A percentile compares a stretch with the other conserved stretches of the same genome.
These are phyloP conservation scores for Platyscapa corneri DNA, from an alignment of 1,140 invertebrate genomes.

Conservation along the genomic window DNA sequence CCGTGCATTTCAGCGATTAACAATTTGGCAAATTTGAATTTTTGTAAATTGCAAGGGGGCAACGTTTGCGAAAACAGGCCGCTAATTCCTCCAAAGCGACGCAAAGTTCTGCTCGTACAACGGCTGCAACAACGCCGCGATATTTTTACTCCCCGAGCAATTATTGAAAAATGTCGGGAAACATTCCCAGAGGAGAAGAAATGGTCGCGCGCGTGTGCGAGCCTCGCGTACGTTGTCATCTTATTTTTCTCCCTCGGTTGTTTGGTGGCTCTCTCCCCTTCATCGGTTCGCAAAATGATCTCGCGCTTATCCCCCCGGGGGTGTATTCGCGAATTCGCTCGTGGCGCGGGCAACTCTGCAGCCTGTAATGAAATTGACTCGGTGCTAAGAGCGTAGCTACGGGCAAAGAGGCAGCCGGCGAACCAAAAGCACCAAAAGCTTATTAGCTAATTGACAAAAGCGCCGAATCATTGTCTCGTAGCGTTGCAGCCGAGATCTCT, in stretches of 20 bases:
- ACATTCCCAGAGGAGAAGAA: neutral
- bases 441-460: constrained; percentile 42
- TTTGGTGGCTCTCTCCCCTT: neutral
- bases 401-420: neutral
- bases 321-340: neutral
- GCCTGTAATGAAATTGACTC: constrained; percentile 2
- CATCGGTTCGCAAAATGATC: neutral
- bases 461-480: neutral
- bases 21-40: too few species aligned
- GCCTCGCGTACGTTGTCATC: neutral
- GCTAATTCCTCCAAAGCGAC: too few species aligned
- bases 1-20: too few species aligned
- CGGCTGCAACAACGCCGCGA: too few species aligned
- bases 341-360: neutral
- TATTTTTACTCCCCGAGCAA: neutral
- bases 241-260: neutral
- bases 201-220: too few species aligned
- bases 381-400: neutral
- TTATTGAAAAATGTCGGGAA: neutral
- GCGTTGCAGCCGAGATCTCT: neutral
- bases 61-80: too few species aligned
- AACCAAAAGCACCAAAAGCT: neutral
- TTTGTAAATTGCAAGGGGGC: too few species aligned
- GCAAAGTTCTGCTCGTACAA: too few species aligned
- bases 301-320: neutral